phyloP scores from a whole-genome alignment of 2,797 vertebrate genomes.

The Lagorchestes hirsutus region DNA sequence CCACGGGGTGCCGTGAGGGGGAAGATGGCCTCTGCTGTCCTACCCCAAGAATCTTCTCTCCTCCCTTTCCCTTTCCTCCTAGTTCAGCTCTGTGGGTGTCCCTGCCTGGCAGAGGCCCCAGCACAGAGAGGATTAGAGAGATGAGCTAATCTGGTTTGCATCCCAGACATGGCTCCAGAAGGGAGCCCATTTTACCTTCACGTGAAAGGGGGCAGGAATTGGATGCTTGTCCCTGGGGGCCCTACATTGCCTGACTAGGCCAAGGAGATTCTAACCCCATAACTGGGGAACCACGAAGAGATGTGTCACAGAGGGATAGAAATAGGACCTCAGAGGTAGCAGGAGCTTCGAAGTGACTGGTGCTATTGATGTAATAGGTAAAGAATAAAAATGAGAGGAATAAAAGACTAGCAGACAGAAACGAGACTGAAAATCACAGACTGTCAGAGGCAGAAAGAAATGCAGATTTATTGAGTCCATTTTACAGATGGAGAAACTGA shows the following conservation, averaged over 20 bases:
- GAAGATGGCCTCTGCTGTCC: constrained; percentile 36
- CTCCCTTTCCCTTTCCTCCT: constrained; percentile 4
- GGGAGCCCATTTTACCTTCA: constrained; percentile 68
- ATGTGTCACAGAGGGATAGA: background rate
- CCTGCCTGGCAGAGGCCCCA: constrained; percentile 80
- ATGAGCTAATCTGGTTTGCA: constrained; percentile 81
- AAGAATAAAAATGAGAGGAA: background rate
- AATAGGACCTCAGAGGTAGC: constrained; percentile 17
- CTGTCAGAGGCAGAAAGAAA: background rate
- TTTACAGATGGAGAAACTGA: background rate
- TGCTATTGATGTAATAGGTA: background rate
- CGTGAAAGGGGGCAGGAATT: constrained; percentile 46
- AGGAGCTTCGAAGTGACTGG: background rate
- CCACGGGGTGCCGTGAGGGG: background rate
- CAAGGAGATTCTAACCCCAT: constrained; percentile 14
- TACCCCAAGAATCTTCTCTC: constrained; percentile 43
- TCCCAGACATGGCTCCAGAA: constrained; percentile 76
- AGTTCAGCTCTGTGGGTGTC: constrained; percentile 78
- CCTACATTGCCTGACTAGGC: constrained; percentile 14
- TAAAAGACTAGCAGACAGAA: background rate
- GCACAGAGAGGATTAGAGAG: constrained; percentile 79
- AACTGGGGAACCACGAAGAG: background rate
- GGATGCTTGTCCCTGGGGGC: constrained; percentile 12
- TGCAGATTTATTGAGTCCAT: background rate
- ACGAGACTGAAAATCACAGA: background rate